Evolutionary conservation across 2,888 invertebrate genomes (phyloP), one percentile per base, ranked within the genome.

Genomic region (Creontiades dilutus): DNA sequence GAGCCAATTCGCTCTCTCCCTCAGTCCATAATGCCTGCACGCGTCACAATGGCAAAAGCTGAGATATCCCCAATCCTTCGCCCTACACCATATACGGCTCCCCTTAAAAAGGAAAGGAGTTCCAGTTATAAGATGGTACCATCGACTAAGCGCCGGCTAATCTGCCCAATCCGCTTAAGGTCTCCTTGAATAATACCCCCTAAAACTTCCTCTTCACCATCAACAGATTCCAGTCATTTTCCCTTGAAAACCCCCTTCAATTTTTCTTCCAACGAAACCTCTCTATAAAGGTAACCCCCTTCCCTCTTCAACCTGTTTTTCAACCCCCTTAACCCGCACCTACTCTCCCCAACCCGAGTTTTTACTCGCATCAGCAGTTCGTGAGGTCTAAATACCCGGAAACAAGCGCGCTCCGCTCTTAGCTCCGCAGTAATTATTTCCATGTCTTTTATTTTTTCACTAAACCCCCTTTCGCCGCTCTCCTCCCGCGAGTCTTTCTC

Each of bases 11-110:
- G 23, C 27, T 4, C 68, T 13, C 76, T 76, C 16, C 76, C 37
- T 13, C 28, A 14, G n/a, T 16, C 76, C 76, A 46, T 46, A 46
- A 46, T 78, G 9, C 46, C 37, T 19, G 19, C 14, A 47, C 37
- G n/a, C 78, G 19, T 47, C 78, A 78, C 78, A 78, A 78, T 78
- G 78, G 78, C 76, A 78, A 78, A 78, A 78, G 78, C 78, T 46
- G 78, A 78, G 78, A 78, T 78, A 37, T 46, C n/a, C 78, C 5
- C 16, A 37, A 23, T 11, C 23, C 68, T 11, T 37, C 37, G 7
- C 37, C 3, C 37, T 7, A 37, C 37, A 37, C 37, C 7, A 37
- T 7, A 37, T 7, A 37, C 3, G 37, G 37, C 37, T 37, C 7
- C 37, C 37, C 37, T 37, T 37, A 37, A 37, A 37, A 68, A 68